Conservation (phyloP, 2,797 vertebrate species). For the Bradypodion ventrale region DNA sequence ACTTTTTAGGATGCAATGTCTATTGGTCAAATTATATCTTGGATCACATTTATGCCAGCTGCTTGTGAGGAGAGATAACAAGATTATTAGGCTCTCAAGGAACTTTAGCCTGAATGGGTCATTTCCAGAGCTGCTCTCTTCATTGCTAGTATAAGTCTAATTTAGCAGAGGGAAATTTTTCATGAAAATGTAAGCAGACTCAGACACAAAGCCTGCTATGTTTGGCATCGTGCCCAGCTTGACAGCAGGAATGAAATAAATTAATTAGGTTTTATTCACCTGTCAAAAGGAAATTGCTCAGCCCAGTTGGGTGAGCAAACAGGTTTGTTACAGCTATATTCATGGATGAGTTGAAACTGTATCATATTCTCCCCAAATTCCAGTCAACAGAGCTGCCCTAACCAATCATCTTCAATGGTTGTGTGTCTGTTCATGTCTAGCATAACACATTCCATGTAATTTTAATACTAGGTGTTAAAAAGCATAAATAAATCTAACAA, state of each 20-base stretch:
- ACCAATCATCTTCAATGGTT: slow-evolving; percentile 9
- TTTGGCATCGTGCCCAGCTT: slow-evolving; percentile 14
- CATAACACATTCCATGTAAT: not conserved
- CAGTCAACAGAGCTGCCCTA: not conserved
- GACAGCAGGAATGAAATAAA: slow-evolving; percentile 43
- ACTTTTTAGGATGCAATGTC: slow-evolving; percentile 41
- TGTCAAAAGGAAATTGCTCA: slow-evolving; percentile 38
- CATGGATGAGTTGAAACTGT: slow-evolving; percentile 22
- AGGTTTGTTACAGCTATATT: slow-evolving; percentile 8
- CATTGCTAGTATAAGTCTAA: slow-evolving; percentile 39
- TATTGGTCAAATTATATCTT: slow-evolving; percentile 8
- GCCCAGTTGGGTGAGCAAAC: slow-evolving; percentile 35
- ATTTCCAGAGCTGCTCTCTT: slow-evolving; percentile 12
- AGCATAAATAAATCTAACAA: not conserved
- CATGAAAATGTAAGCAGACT: slow-evolving; percentile 33
- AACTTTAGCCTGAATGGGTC: not conserved
- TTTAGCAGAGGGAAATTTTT: slow-evolving; percentile 53
- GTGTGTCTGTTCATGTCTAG: not conserved
- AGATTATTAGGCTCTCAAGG: slow-evolving; percentile 22
- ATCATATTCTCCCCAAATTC: slow-evolving; percentile 18
- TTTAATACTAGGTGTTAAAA: not conserved
- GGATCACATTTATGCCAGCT: slow-evolving; percentile 17
- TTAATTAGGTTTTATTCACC: slow-evolving; percentile 37
- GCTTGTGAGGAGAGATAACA: slow-evolving; percentile 35
- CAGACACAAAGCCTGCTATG: slow-evolving; percentile 33